A percentile compares a stretch with the other conserved stretches of the same genome.
Conservation (phyloP, 1,140 invertebrate species). For the Metopolophium dirhodum region DNA sequence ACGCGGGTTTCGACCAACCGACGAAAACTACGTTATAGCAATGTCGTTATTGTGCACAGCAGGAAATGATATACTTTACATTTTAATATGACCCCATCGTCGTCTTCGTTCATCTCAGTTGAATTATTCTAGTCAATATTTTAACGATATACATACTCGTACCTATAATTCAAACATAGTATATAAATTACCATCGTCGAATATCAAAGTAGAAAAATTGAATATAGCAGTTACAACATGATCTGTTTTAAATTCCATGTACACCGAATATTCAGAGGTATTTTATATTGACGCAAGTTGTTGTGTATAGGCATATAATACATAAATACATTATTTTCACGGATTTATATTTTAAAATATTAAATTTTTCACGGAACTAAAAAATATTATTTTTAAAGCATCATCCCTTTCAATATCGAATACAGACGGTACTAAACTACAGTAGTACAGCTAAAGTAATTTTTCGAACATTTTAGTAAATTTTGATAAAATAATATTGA, state of each 20-base stretch:
- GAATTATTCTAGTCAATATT: neutral
- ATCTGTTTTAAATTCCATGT: neutral
- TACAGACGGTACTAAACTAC: no score
- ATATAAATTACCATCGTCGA: neutral
- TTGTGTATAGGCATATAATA: no score
- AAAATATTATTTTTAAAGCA: no score
- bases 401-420: no score
- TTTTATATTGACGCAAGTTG: neutral
- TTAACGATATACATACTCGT: neutral
- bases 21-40: neutral
- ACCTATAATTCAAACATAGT: neutral
- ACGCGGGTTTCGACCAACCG: neutral
- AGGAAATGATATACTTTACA: conserved; percentile 24
- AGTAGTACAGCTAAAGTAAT: no score
- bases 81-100: conserved; percentile 29
- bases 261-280: neutral
- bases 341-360: neutral
- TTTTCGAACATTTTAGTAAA: no score
- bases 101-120: neutral
- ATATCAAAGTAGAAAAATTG: neutral
- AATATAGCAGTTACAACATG: neutral
- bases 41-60: neutral
- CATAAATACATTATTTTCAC: neutral
- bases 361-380: neutral
- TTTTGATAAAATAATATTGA: no score